A percentile compares a stretch with the other conserved stretches of the same genome.
These are phyloP conservation scores for Chloromyia formosa DNA, from an alignment of 2,888 invertebrate species.

Conservation along the genomic window DNA sequence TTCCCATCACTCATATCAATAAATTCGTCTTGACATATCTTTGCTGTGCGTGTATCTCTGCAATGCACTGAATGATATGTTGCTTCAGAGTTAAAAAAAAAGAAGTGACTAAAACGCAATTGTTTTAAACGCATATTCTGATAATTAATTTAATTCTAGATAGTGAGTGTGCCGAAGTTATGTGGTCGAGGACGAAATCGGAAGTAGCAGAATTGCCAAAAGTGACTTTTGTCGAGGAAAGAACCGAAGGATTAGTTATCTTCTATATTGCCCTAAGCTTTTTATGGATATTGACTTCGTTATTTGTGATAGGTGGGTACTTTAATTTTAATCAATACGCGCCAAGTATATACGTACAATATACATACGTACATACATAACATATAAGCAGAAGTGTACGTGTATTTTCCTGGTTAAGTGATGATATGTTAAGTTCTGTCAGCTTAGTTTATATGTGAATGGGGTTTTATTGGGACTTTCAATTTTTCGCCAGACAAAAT, in stretches of 20 bases:
- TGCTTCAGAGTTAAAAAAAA: no score
- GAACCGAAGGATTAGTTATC: conserved; percentile 34
- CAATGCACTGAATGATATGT: no score
- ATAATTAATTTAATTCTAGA: conserved; percentile 34
- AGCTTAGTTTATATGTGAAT: no score
- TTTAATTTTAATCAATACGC: background rate
- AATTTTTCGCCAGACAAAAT: no score
- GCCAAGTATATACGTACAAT: no score
- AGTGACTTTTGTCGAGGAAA: conserved; percentile 39
- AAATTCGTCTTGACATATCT: background rate
- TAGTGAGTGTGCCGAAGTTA: conserved; percentile 36
- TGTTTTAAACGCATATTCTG: no score
- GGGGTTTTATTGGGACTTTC: no score
- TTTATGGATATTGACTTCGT: conserved; percentile 47
- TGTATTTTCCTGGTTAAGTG: no score
- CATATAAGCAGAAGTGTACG: no score
- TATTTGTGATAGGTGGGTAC: conserved; percentile 56
- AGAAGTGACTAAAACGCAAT: no score
- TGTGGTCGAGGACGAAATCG: conserved; percentile 22
- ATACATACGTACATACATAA: no score
- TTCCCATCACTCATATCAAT: conserved; percentile 12
- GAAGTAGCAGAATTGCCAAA: conserved; percentile 32
- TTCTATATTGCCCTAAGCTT: conserved; percentile 49
- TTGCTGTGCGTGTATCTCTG: background rate
- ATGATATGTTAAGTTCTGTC: no score